phyloP scores from a whole-genome alignment of 2,113 vertebrate species.

The Micronisus gabar region DNA sequence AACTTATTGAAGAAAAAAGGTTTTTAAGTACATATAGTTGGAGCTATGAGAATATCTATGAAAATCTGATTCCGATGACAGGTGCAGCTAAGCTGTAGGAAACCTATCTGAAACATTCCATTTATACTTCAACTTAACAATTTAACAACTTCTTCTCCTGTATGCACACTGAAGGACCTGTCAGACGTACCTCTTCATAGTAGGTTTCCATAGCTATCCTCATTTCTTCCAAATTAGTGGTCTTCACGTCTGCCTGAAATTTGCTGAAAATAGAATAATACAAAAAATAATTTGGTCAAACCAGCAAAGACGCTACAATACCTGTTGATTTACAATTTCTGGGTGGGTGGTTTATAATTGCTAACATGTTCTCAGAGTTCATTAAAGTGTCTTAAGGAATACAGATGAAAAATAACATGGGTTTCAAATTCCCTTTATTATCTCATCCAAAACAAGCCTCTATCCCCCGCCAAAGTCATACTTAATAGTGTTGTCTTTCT shows the following conservation, averaged over 20 bases:
- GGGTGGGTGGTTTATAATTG: neutral
- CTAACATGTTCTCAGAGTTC: neutral
- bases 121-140: neutral
- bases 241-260: slow-evolving; percentile 85
- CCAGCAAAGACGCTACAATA: neutral
- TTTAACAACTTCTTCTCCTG: neutral
- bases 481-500: slow-evolving; percentile 85
- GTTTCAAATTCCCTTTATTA: neutral
- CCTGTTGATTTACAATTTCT: neutral
- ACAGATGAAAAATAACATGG: neutral
- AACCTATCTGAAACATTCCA: neutral
- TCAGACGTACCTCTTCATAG: slow-evolving; percentile 82
- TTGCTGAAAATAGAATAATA: slow-evolving; percentile 72
- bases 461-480: slow-evolving; percentile 11
- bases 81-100: neutral
- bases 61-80: neutral
- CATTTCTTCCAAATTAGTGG: slow-evolving; percentile 85
- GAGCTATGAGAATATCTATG: neutral
- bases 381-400: neutral
- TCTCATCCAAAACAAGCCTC: neutral
- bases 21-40: neutral
- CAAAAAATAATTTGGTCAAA: neutral
- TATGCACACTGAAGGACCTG: neutral
- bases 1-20: neutral
- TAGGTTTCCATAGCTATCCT: slow-evolving; percentile 84